A percentile compares a stretch with the other conserved stretches of the same genome.
phyloP scores from a whole-genome alignment of 2,797 vertebrate genomes.

The Myotis findleyi region DNA sequence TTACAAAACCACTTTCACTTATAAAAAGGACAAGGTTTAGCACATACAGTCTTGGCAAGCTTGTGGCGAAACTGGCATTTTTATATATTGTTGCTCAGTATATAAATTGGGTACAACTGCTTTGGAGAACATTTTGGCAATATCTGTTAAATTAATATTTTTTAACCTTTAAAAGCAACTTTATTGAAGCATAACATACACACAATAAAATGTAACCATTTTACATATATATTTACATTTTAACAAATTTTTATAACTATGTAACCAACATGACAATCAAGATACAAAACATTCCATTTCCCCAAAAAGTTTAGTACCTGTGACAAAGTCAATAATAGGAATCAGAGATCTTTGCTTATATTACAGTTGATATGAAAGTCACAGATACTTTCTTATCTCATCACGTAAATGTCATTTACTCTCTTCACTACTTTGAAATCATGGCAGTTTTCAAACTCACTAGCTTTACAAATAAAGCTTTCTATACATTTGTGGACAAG shows the following conservation, averaged over 20 bases:
- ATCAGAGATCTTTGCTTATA: not conserved
- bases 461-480: not conserved
- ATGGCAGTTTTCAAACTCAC: not conserved
- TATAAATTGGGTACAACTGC: not conserved
- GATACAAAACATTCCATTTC: not conserved
- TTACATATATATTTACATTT: not conserved
- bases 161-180: not conserved
- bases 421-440: not conserved
- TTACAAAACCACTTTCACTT: not conserved
- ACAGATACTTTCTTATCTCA: not conserved
- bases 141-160: not conserved
- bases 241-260: not conserved
- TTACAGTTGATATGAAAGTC: not conserved
- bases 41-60: not conserved
- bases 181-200: not conserved
- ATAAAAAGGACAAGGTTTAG: not conserved
- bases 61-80: not conserved
- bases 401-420: not conserved
- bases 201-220: not conserved
- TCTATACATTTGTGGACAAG: not conserved
- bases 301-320: not conserved
- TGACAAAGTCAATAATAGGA: not conserved
- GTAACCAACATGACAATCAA: not conserved
- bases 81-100: not conserved
- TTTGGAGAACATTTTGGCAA: not conserved